These are phyloP conservation scores for Antedon mediterranea DNA, from an alignment of 53 echinoderm and acorn worm genomes.

Conservation along the genomic window DNA sequence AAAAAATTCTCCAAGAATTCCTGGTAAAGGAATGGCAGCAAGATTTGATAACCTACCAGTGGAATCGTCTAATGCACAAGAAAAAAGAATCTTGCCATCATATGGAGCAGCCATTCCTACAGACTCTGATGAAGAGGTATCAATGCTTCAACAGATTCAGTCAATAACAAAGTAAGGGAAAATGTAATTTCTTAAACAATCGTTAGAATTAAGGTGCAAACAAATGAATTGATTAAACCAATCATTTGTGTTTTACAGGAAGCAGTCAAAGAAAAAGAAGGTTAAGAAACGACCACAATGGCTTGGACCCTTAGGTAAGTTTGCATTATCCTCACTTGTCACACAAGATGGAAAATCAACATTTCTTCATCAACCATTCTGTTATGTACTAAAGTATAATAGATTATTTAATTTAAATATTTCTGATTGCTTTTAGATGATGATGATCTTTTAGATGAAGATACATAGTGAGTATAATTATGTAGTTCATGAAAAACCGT, in stretches of 20 bases:
- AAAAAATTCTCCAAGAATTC: background rate
- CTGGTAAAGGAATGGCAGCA: background rate
- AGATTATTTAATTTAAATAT: too few species aligned
- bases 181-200: too few species aligned
- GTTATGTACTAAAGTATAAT: too few species aligned
- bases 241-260: background rate
- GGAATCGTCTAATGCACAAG: background rate
- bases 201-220: too few species aligned
- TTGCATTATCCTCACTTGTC: too few species aligned
- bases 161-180: slow-evolving; percentile 36
- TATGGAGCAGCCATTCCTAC: background rate
- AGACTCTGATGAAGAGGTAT: slow-evolving; percentile 42
- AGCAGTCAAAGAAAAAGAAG: background rate
- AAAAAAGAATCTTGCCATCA: background rate
- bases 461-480: too few species aligned
- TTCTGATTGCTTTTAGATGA: too few species aligned
- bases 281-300: slow-evolving; percentile 44
- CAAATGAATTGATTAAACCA: too few species aligned
- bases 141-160: slow-evolving; percentile 76
- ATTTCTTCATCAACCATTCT: too few species aligned
- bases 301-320: slow-evolving; percentile 33
- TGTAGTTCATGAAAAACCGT: too few species aligned
- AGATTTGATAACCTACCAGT: background rate
- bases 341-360: too few species aligned
- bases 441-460: too few species aligned